A percentile compares a stretch with the other conserved stretches of the same genome.
phyloP scores from a whole-genome alignment of 2,888 invertebrate species.

The Lasius fuliginosus region DNA sequence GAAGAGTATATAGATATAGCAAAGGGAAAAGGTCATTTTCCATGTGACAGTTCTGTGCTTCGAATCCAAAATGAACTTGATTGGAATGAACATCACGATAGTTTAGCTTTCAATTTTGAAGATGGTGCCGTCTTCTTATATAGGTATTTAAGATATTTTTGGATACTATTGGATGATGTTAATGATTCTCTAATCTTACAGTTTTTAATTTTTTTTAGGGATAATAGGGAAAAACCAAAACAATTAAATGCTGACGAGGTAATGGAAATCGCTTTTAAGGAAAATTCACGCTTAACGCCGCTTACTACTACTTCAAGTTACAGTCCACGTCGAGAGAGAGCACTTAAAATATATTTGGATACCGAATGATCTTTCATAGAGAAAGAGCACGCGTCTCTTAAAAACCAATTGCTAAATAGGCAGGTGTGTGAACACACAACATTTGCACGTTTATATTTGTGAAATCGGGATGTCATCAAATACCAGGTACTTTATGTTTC shows the following conservation, averaged over 20 bases:
- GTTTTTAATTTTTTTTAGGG: constrained; percentile 86
- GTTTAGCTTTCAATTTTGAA: constrained; percentile 88
- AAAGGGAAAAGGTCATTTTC: constrained; percentile 88
- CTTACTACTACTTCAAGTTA: constrained; percentile 80
- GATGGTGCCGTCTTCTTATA: constrained; percentile 90
- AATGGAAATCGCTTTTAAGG: constrained; percentile 88
- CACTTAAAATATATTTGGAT: constrained; percentile 91
- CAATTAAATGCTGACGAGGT: constrained; percentile 89
- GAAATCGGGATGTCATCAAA: constrained; percentile 64
- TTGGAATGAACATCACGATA: constrained; percentile 89
- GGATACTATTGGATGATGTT: neutral
- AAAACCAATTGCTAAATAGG: constrained; percentile 64
- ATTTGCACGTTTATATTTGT: constrained; percentile 62
- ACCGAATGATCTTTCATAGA: constrained; percentile 81
- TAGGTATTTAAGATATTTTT: constrained; percentile 86
- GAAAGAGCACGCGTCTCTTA: constrained; percentile 57
- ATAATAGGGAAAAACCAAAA: constrained; percentile 88
- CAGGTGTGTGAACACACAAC: constrained; percentile 64
- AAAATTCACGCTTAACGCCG: constrained; percentile 86
- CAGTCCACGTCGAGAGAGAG: constrained; percentile 90
- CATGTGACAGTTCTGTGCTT: constrained; percentile 89
- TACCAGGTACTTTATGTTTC: constrained; percentile 69
- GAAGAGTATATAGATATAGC: constrained; percentile 89
- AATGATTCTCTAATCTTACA: neutral
- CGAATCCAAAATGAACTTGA: constrained; percentile 89